phyloP scores from a whole-genome alignment of 2,888 invertebrate species.

The Leptogaster cylindrica region DNA sequence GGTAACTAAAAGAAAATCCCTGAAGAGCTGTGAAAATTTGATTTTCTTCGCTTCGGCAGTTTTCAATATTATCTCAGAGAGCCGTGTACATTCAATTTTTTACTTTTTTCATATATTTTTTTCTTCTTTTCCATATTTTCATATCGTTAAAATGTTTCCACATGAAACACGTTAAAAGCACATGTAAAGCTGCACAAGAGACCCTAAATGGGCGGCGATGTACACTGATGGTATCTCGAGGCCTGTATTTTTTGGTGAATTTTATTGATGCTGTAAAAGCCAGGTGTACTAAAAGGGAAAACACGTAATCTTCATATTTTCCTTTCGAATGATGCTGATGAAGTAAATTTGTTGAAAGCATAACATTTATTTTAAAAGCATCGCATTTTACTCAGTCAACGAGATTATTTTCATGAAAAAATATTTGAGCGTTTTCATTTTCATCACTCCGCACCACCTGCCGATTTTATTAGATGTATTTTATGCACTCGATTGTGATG shows the following conservation, averaged over 20 bases:
- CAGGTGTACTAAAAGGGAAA: slow-evolving; percentile 30
- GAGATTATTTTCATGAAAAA: neutral
- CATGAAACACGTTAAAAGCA: slow-evolving; percentile 34
- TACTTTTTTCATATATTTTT: neutral
- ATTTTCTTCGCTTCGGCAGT: slow-evolving; percentile 20
- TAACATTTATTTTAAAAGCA: neutral
- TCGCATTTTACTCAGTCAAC: neutral
- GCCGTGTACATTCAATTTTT: slow-evolving; percentile 2
- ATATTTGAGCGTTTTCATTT: neutral
- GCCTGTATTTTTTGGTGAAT: neutral
- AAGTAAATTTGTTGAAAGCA: slow-evolving; percentile 1
- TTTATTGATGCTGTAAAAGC: slow-evolving; percentile 25
- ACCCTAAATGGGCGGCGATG: slow-evolving; percentile 11
- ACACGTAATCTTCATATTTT: slow-evolving; percentile 21
- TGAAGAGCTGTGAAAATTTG: slow-evolving; percentile 6
- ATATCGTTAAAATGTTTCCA: slow-evolving; percentile 20
- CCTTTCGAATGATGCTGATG: slow-evolving; percentile 14
- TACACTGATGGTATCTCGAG: slow-evolving; percentile 1
- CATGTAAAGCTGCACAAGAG: slow-evolving; percentile 10
- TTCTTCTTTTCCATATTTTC: slow-evolving; percentile 16
- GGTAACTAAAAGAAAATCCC: slow-evolving; percentile 2
- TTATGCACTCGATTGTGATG: too few species aligned
- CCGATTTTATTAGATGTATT: too few species aligned
- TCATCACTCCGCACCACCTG: too few species aligned
- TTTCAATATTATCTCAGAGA: slow-evolving; percentile 26